phyloP scores from a whole-genome alignment of 2,888 invertebrate genomes.

The Fragum fragum region DNA sequence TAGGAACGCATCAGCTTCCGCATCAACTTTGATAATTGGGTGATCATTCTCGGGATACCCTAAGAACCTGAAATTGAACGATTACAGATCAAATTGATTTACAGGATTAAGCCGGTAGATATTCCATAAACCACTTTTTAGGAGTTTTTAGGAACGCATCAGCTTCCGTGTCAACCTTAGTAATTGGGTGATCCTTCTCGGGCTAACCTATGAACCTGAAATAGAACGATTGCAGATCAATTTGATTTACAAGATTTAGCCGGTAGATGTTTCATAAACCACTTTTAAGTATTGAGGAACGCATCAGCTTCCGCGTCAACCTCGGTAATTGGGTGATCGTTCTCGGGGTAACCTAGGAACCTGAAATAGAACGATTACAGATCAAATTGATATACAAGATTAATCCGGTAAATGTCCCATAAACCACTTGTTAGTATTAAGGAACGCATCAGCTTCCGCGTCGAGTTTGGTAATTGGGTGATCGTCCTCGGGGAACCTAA shows the following conservation, averaged over 20 bases:
- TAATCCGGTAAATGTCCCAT: conserved; percentile 85
- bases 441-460: conserved; percentile 88
- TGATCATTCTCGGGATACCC: conserved; percentile 92
- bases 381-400: too few relatives aligned
- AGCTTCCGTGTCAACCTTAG: conserved; percentile 90
- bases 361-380: too few relatives aligned
- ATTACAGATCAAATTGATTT: too few relatives aligned
- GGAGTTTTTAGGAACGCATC: conserved; percentile 90
- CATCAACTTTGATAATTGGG: conserved; percentile 90
- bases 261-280: conserved; percentile 89
- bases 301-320: conserved; percentile 91
- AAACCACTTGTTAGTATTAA: conserved; percentile 93
- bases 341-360: conserved; percentile 89
- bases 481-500: conserved; percentile 90
- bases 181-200: conserved; percentile 93
- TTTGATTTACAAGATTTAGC: too few relatives aligned
- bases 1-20: too few relatives aligned
- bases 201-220: conserved; percentile 87
- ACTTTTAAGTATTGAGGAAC: conserved; percentile 92
- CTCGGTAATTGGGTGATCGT: conserved; percentile 92
- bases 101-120: conserved; percentile 53
- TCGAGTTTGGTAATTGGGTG: conserved; percentile 91
- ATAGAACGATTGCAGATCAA: neutral
- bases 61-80: conserved; percentile 84
- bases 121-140: conserved; percentile 91